A percentile compares a stretch with the other conserved stretches of the same genome.
These are phyloP conservation scores for Mus caroli DNA, from an alignment of 2,797 vertebrate genomes.

Conservation along the genomic window DNA sequence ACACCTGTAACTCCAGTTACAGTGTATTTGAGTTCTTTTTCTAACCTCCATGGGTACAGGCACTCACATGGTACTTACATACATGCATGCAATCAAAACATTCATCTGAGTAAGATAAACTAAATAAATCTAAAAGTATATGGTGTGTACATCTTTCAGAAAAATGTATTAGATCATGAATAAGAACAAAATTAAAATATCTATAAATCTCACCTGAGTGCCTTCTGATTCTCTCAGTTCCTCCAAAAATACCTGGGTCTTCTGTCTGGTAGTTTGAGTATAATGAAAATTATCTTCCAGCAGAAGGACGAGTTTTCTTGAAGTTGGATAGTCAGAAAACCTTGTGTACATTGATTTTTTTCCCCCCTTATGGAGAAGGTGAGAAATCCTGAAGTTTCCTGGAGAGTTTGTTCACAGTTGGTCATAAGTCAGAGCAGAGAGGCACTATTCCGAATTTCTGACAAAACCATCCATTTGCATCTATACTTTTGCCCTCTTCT, in stretches of 20 bases:
- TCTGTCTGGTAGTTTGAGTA: not conserved
- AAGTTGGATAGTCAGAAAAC: not conserved
- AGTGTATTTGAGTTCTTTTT: not conserved
- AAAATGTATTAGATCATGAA: not conserved
- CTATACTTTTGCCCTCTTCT: not conserved
- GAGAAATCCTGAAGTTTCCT: not conserved
- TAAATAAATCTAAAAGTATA: not conserved
- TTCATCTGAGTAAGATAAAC: not conserved
- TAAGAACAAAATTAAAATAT: not conserved
- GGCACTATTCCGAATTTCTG: not conserved
- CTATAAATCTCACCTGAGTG: constrained; percentile 56
- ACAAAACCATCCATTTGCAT: not conserved
- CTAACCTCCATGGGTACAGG: not conserved
- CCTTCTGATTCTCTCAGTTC: constrained; percentile 9
- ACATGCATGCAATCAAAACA: not conserved
- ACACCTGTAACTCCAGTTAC: not conserved
- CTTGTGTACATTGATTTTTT: constrained; percentile 24
- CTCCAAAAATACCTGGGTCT: not conserved
- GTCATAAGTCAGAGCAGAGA: not conserved
- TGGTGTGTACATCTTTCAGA: not conserved
- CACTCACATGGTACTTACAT: not conserved
- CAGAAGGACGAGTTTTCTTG: constrained; percentile 6
- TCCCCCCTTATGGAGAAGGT: not conserved
- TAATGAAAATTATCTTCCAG: not conserved
- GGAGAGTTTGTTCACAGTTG: not conserved